Base-by-base conservation (phyloP, 2,888 invertebrate genomes). In the Drosophila differens region DNA sequence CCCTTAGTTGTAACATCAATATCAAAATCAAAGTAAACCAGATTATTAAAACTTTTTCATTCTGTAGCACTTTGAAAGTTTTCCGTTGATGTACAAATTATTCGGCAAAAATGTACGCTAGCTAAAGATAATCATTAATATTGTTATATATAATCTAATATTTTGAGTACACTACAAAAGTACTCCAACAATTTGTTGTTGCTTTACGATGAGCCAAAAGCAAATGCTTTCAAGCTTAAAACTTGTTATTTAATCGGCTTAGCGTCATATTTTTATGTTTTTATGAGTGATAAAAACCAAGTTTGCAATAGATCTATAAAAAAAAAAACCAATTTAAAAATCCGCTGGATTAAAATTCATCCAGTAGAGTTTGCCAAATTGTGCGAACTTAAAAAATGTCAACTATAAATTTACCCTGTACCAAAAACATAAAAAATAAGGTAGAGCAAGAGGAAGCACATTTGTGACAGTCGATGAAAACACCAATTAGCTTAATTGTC, bases 31-130 rank as follows among this genome's bases (percentile, higher is more conserved):
- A 68, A 39, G 28, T n/a, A 39, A 49, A 19, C 28, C 39, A 37
- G 49, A 22, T 51, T 32, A 68, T 55, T 33, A 39, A 22, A 68
- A 55, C 47, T 68, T 68, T 28, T n/a, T 12, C 6, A 7, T 25
- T 19, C 22, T 14, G 16, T 25, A 32, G n/a, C 25, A 22, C 47
- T n/a, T 12, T 19, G 9, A n/a, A 62, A 62, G 30, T 55, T 55
- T 0, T 22, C 39, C 12, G 30, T 9, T 35, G 10, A n/a, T 14
- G 44, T n/a, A 16, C 9, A 28, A 25, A 66, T 25, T 35, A n/a
- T 7, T 65, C 22, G 32, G 2, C 22, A 4, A 32, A 53, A 16
- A 41, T 22, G 1, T 53, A 16, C 19, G 14, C 4, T 4, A 30
- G 10, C 35, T 4, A 9, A 22, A 7, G 1, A 41, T 19, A 14